Base-by-base conservation (phyloP, 1,140 invertebrate genomes). In the Drosophila bifasciata region DNA sequence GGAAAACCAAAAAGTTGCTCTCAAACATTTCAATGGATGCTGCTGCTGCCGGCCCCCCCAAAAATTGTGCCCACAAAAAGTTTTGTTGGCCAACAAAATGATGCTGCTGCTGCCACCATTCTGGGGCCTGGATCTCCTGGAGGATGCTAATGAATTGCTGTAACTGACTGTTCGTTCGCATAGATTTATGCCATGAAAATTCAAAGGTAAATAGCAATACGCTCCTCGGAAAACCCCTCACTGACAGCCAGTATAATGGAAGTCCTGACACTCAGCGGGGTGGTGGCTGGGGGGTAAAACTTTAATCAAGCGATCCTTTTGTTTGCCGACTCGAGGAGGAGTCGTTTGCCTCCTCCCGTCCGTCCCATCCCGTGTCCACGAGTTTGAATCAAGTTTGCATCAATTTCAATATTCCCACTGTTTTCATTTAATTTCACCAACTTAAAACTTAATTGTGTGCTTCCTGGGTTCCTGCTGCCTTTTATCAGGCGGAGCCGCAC, bases 361-460 rank as follows among this genome's bases (percentile, higher is more conserved):
- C 36, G 16, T 9, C 17, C 13, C 21, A 16, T 28, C 41, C 41
- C 25, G 11, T 6, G n/a, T n/a, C 51, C 32, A 41, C 23, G 21
- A 39, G 36, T 53, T 46, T 74, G 66, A 76, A 81, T 88, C 74
- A 88, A 86, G 78, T 88, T 86, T 86, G 83, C 83, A 86, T 86
- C 83, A 86, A 86, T 86, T 86, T 86, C 83, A 86, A 86, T 86
- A 86, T 79, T 86, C 83, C 83, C 83, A 86, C 83, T 86, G 83
- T 86, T 86, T 86, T 86, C 83, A 86, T 86, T 86, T 86, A 86
- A 86, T 86, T 86, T 86, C 75, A 64, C 57, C 83, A 86, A 86
- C 83, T 86, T 86, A 86, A 88, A 86, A 86, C 83, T 86, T 86
- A 86, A 86, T 86, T 86, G 83, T 88, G 62, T 71, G 76, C 83